phyloP scores from a whole-genome alignment of 2,113 vertebrate species.

The Pitta sordida region DNA sequence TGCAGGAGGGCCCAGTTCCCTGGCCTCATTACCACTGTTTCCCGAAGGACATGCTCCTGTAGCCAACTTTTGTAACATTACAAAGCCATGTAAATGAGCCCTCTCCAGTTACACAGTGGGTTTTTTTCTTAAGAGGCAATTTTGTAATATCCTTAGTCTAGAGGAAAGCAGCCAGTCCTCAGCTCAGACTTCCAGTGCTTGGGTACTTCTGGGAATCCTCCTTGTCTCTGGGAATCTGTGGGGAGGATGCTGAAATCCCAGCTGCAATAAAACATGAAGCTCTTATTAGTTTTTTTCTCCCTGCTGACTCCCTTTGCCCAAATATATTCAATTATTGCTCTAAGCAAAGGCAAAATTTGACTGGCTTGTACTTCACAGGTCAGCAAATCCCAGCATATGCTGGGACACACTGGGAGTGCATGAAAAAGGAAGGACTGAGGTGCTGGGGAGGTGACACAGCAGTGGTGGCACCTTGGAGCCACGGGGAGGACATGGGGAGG shows the following conservation, averaged over 20 bases:
- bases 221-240: not conserved
- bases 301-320: not conserved
- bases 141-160: not conserved
- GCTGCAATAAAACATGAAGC: not conserved
- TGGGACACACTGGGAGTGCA: not conserved
- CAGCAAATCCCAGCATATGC: not conserved
- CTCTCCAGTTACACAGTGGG: not conserved
- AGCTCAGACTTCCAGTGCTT: not conserved
- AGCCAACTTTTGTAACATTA: not conserved
- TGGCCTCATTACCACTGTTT: not conserved
- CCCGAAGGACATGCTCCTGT: rapidly evolving
- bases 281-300: not conserved
- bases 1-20: not conserved
- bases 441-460: not conserved
- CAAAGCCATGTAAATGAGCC: not conserved
- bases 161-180: not conserved
- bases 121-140: not conserved
- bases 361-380: not conserved
- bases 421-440: not conserved
- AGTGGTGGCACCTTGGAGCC: not conserved
- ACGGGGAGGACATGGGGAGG: rapidly evolving
- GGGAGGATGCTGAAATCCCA: not conserved
- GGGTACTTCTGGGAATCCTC: not conserved
- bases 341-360: not conserved
- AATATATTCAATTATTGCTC: not conserved